These are phyloP conservation scores for Myotis yumanensis DNA, from an alignment of 2,113 vertebrate genomes.

Conservation along the genomic window DNA sequence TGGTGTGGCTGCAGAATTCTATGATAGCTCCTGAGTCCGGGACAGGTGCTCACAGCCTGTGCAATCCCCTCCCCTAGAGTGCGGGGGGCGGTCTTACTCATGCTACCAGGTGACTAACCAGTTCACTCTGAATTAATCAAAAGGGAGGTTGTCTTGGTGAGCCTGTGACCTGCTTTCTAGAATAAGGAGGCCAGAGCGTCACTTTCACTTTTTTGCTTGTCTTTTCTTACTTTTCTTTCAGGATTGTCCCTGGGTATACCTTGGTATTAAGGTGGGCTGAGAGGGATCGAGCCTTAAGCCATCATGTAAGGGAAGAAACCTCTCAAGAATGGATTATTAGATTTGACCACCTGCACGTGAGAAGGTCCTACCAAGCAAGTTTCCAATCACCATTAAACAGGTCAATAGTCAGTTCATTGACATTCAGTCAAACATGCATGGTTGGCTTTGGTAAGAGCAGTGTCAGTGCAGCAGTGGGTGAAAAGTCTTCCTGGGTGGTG, in stretches of 20 bases:
- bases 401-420: background rate
- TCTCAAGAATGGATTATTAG: background rate
- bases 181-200: background rate
- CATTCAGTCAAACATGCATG: background rate
- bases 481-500: background rate
- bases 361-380: background rate
- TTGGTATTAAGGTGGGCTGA: background rate
- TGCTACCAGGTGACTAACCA: background rate
- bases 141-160: background rate
- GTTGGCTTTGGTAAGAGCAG: background rate
- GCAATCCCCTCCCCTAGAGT: background rate
- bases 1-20: background rate
- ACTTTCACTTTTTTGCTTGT: background rate
- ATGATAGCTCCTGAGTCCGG: background rate
- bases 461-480: too few relatives aligned
- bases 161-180: background rate
- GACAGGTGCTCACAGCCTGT: background rate
- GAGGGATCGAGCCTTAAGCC: background rate
- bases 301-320: background rate
- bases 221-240: background rate
- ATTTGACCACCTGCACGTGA: background rate
- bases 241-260: background rate
- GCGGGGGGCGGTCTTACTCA: background rate
- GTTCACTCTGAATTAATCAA: background rate
- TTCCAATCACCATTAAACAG: background rate